phyloP scores from a whole-genome alignment of 2,113 vertebrate species.

The Bubo scandiacus region DNA sequence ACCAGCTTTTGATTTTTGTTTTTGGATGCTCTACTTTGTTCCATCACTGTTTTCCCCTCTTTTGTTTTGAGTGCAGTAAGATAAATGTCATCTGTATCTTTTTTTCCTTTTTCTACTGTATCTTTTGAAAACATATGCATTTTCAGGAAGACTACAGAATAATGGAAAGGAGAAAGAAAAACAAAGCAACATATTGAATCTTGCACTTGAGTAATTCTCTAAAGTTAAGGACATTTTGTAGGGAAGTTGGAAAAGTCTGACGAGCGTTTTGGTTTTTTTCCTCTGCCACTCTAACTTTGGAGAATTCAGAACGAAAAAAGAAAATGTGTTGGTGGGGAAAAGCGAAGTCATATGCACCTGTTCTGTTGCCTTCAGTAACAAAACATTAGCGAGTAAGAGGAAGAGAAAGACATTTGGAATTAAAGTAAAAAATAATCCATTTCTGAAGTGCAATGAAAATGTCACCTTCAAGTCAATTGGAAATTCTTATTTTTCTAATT shows the following conservation, averaged over 20 bases:
- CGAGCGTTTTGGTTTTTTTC: not conserved
- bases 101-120: not conserved
- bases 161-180: not conserved
- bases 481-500: not conserved
- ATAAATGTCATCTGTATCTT: not conserved
- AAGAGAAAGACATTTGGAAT: constrained; percentile 47
- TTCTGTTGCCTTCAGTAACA: constrained; percentile 57
- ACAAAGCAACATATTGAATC: not conserved
- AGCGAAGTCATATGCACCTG: constrained; percentile 49
- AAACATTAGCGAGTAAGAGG: constrained; percentile 32
- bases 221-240: constrained; percentile 17
- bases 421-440: constrained; percentile 18
- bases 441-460: constrained; percentile 38
- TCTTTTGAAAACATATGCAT: not conserved
- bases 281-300: not conserved
- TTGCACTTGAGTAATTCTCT: not conserved
- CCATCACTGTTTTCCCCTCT: not conserved
- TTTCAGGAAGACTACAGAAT: not conserved
- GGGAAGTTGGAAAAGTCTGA: constrained; percentile 36
- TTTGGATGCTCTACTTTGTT: not conserved
- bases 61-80: not conserved
- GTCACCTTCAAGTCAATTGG: not conserved
- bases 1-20: not conserved
- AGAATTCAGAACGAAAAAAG: constrained; percentile 55
- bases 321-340: constrained; percentile 59